These are phyloP conservation scores for Steatornis caripensis DNA, from an alignment of 2,113 vertebrate species.

Conservation along the genomic window DNA sequence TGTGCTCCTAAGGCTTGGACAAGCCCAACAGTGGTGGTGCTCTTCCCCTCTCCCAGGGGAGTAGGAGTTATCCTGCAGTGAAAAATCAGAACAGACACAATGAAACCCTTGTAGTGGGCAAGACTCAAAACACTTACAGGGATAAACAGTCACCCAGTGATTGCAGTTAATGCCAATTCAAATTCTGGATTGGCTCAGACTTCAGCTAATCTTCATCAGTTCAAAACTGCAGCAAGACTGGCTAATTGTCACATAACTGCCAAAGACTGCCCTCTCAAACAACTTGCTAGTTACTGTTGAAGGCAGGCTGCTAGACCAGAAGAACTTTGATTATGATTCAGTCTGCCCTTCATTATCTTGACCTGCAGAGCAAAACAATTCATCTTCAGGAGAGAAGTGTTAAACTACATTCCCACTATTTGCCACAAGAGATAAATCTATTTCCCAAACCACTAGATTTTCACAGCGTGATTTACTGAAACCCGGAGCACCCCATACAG, in stretches of 20 bases:
- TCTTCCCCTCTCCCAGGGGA: constrained; percentile 95
- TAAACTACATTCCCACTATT: neutral
- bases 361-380: neutral
- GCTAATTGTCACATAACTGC: neutral
- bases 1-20: constrained; percentile 93
- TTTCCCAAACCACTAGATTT: neutral
- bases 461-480: neutral
- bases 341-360: neutral
- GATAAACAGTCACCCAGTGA: neutral
- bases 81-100: neutral
- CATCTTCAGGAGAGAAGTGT: neutral
- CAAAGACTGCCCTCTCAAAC: neutral
- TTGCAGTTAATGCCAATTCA: neutral
- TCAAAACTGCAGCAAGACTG: neutral
- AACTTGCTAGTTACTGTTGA: neutral
- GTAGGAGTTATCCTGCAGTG: constrained; percentile 91
- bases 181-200: neutral
- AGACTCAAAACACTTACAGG: neutral
- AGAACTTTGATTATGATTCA: neutral
- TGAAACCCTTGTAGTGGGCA: neutral
- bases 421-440: neutral
- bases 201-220: neutral
- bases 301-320: neutral
- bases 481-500: neutral
- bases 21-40: constrained; percentile 93